Evolutionary conservation across 2,797 vertebrate species (phyloP).

Genomic region (Phrynocephalus forsythii): DNA sequence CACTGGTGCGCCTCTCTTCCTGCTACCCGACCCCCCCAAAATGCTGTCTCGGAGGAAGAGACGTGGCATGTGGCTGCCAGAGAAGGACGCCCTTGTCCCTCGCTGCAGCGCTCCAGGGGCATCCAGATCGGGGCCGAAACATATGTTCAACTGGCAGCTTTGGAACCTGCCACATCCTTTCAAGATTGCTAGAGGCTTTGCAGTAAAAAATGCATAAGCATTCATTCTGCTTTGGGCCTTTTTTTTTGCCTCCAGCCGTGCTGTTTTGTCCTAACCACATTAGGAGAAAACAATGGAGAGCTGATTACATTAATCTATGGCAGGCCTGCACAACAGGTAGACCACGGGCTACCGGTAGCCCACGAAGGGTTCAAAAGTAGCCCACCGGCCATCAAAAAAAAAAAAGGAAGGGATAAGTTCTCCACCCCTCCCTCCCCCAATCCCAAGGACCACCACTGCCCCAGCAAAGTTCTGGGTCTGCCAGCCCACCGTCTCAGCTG

Average conservation of each 20-base stretch:
- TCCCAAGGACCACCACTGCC: too few relatives aligned
- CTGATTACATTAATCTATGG: not conserved
- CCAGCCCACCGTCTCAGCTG: too few relatives aligned
- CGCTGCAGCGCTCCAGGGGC: not conserved
- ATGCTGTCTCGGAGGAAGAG: conserved; percentile 55
- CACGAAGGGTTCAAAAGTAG: too few relatives aligned
- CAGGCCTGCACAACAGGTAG: too few relatives aligned
- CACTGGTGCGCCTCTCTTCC: not conserved
- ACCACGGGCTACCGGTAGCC: too few relatives aligned
- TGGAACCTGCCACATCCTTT: conserved; percentile 47
- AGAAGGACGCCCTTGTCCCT: conserved; percentile 16
- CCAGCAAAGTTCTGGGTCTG: too few relatives aligned
- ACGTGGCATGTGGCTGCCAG: not conserved
- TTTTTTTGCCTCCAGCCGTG: too few relatives aligned
- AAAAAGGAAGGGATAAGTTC: too few relatives aligned
- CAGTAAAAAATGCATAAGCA: conserved; percentile 22
- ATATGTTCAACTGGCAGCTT: conserved; percentile 35
- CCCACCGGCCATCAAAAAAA: too few relatives aligned
- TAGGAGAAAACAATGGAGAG: not conserved
- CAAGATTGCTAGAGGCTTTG: conserved; percentile 18
- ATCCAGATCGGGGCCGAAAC: conserved; percentile 24
- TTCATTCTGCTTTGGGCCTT: conserved; percentile 4
- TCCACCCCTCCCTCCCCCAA: too few relatives aligned
- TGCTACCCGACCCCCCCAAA: conserved; percentile 48
- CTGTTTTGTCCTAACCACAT: not conserved